Base-by-base conservation (phyloP, 92 coral and sea anemone genomes). In the Bergia sp. region DNA sequence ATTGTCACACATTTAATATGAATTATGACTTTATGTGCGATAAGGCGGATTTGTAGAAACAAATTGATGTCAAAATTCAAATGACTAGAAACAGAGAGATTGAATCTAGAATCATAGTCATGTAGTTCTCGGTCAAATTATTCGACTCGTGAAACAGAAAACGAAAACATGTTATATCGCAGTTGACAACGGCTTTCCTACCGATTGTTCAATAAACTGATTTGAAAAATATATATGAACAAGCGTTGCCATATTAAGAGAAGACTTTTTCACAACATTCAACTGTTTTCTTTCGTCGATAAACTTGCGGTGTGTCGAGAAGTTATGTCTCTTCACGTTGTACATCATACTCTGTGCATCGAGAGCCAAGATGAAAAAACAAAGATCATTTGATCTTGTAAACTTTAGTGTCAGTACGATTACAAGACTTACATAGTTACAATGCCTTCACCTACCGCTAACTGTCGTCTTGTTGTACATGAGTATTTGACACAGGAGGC, bases 381-480 rank as follows among this genome's bases (percentile, higher is more conserved):
- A 73, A 73, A 29, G 77, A 29, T 23, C 20, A 20, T 8, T 73
- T 73, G 77, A 37, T 37, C 5, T 37, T 73, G 9, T n/a, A 4
- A 73, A 73, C 7, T 73, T 37, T 73, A 18, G 76, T 13, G 21
- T 57, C 1, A 13, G n/a, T 47, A 47, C 53, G 12, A 13, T 61
- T 13, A 16, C 23, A 12, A 57, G 11, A 47, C 8, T 10, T 47
- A 47, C 29, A 29, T 47, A 57, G 4, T 57, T 8, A 13, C 8
- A 11, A 73, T 73, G 43, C 12, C 16, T 73, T 36, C 43, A 73
- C 77, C 15, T 73, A 73, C 77, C 77, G 42, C 77, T 73, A 73
- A 37, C 77, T 73, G 77, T 73, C 77, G 77, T 73, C 77, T 73
- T 23, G 40, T 43, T 38, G 43, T 73, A 36, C 77, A 73, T 73